A percentile compares a stretch with the other conserved stretches of the same genome.
phyloP scores from a whole-genome alignment of 2,797 vertebrate species.

The Bryconaethiops microstoma region DNA sequence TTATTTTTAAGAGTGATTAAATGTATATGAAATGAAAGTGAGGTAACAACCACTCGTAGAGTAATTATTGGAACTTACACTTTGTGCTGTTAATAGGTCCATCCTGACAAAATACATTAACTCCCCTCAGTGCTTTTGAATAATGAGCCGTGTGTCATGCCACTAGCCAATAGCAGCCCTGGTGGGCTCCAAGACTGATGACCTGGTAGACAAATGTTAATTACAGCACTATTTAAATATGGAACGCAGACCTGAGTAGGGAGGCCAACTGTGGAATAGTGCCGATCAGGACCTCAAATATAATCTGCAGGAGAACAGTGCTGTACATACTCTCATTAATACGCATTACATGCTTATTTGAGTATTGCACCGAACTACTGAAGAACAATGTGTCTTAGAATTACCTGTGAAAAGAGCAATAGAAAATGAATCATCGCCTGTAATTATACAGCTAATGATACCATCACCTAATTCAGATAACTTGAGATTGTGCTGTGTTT shows the following conservation, averaged over 20 bases:
- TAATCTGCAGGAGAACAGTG: background rate
- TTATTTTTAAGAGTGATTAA: no score
- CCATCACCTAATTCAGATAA: background rate
- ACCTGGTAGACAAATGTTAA: constrained; percentile 52
- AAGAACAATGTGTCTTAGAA: background rate
- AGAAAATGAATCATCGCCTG: background rate
- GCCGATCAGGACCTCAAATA: constrained; percentile 3
- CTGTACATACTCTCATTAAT: background rate
- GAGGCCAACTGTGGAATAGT: constrained; percentile 22
- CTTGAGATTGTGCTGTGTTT: background rate
- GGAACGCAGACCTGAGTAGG: constrained; percentile 21
- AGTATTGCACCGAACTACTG: no score
- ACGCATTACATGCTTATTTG: background rate
- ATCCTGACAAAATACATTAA: background rate
- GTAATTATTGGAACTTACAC: background rate
- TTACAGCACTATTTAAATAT: constrained; percentile 46
- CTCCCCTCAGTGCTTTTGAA: background rate
- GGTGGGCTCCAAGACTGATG: constrained; percentile 35
- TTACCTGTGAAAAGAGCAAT: background rate
- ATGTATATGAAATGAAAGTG: background rate
- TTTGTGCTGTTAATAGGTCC: constrained; percentile 5
- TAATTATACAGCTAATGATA: background rate
- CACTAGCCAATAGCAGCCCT: background rate
- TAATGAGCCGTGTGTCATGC: background rate
- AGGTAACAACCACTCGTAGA: background rate